A percentile compares a stretch with the other conserved stretches of the same genome.
These are phyloP conservation scores for Plotosus lineatus DNA, from an alignment of 2,113 vertebrate genomes.

Conservation along the genomic window DNA sequence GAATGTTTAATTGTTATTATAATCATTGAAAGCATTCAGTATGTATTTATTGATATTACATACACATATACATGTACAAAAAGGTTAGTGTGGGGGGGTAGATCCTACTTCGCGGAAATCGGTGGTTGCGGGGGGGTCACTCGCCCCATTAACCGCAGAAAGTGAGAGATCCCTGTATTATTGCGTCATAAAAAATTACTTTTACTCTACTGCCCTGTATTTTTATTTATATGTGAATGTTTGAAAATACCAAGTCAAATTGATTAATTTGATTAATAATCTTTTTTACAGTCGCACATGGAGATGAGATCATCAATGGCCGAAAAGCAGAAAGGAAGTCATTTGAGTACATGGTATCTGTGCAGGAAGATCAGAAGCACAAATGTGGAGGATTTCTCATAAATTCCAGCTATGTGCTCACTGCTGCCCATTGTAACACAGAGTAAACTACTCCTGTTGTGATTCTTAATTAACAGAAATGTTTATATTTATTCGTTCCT, in stretches of 20 bases:
- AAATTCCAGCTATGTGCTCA: conserved; percentile 44
- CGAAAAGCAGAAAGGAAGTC: conserved; percentile 30
- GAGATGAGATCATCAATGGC: conserved; percentile 52
- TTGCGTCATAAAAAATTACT: too few species aligned
- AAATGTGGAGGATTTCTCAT: conserved; percentile 53
- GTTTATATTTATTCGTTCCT: too few species aligned
- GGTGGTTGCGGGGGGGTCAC: too few species aligned
- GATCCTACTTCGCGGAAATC: too few species aligned
- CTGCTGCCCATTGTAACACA: conserved; percentile 62
- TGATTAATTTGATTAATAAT: not conserved
- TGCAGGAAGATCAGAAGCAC: conserved; percentile 39
- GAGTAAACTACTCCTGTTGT: conserved; percentile 34
- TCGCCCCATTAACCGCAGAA: too few species aligned
- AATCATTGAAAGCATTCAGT: too few species aligned
- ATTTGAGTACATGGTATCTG: conserved; percentile 51
- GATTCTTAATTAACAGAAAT: not conserved
- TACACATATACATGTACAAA: too few species aligned
- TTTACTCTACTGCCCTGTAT: too few species aligned
- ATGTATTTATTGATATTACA: too few species aligned
- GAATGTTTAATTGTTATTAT: too few species aligned
- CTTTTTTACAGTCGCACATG: conserved; percentile 25
- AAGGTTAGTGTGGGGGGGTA: too few species aligned
- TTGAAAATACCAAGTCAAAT: not conserved
- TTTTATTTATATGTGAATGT: not conserved
- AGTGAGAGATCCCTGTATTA: too few species aligned